Conservation (phyloP, 2,888 invertebrate species). For the Rugalucina vietnamica region DNA sequence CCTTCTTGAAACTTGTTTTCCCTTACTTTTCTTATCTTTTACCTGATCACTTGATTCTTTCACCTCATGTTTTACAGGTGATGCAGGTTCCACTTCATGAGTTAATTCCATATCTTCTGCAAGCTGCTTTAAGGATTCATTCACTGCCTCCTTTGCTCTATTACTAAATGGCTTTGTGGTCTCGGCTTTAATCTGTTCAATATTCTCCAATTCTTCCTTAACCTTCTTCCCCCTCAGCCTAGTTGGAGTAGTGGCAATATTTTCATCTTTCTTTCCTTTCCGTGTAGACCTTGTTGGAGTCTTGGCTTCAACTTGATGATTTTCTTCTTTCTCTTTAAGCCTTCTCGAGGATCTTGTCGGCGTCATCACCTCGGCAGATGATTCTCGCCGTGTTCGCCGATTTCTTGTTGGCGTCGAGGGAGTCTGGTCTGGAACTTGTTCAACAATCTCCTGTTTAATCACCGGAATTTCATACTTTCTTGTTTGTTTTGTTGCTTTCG, state of each 20-base stretch:
- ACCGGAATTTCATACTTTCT: constrained; percentile 27
- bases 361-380: constrained; percentile 35
- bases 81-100: neutral
- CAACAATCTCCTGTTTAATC: neutral
- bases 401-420: constrained; percentile 33
- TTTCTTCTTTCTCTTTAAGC: constrained; percentile 9
- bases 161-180: constrained; percentile 44
- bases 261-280: neutral
- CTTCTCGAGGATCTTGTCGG: constrained; percentile 47
- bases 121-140: constrained; percentile 43
- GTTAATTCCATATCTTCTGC: constrained; percentile 27
- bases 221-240: constrained; percentile 19
- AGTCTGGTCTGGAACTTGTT: neutral
- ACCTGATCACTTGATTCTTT: neutral
- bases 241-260: constrained; percentile 46
- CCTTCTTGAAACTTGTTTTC: neutral
- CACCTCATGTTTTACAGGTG: neutral
- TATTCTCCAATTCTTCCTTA: constrained; percentile 15
- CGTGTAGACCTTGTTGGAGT: neutral
- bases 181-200: constrained; percentile 20
- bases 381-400: neutral
- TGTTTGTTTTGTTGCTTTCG: neutral
- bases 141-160: constrained; percentile 49
- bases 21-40: neutral
- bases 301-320: neutral